Evolutionary conservation across 2,113 vertebrate species (phyloP), one percentile per base, ranked within the genome.

Genomic region (Penelope pileata): DNA sequence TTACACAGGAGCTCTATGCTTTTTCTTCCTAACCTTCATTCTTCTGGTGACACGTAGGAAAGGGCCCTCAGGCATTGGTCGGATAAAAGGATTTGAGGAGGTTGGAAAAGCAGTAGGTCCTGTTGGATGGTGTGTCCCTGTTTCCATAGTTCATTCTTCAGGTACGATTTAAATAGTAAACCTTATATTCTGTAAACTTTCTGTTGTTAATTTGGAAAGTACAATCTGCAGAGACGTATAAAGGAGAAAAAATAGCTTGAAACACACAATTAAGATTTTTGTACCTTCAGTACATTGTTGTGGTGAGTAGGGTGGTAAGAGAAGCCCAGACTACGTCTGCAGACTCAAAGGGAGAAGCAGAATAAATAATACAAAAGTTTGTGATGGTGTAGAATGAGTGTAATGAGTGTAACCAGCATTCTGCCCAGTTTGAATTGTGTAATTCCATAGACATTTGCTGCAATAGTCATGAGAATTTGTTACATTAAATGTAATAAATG

Each of bases 241-340:
- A 54, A 74, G n/a, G 32, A 70, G 38, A 19, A 72, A 74, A 86
- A 93, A 67, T 59, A 86, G 54, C 23, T 68, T 81, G 51, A 81
- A 88, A 50, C 22, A 40, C 9, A 0, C 32, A 16, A 21, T 69
- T 64, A 17, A 67, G 42, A 6, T 10, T 56, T 90, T 51, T 67
- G 36, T 87, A 10, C 27, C 67, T 84, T 21, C 24, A 50, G 2
- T 91, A 27, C 2, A 1, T 68, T 66, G 27, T 69, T 95, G 16
- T 58, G 80, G 62, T 42, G 45, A 88, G 29, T n/a, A 36, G 63
- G 60, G 19, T 62, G 29, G 38, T 68, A 67, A 34, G 54, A 83
- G 68, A 50, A 84, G 16, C 34, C 29, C 42, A 36, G 60, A 32
- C 43, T 81, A 16, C 36, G 72, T 88, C 42, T 74, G 48, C 29